phyloP scores from a whole-genome alignment of 53 echinoderm and acorn worm species.

The Paracentrotus lividus region DNA sequence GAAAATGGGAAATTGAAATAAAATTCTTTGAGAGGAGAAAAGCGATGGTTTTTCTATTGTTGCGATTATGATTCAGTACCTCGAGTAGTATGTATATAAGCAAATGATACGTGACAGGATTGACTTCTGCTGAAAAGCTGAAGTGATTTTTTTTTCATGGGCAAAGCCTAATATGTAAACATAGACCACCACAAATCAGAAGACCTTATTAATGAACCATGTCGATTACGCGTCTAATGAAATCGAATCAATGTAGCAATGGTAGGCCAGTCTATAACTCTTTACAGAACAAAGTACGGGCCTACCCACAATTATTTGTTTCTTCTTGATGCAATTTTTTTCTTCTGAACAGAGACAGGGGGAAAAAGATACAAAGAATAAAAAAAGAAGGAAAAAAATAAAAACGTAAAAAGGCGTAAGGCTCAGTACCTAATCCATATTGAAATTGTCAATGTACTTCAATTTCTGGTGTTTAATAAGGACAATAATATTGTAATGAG shows the following conservation, averaged over 20 bases:
- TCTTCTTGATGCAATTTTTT: too few species aligned
- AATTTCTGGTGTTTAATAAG: too few species aligned
- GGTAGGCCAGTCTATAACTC: not conserved
- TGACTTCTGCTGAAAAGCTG: not conserved
- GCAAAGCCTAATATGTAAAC: not conserved
- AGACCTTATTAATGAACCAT: not conserved
- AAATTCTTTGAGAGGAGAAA: conserved; percentile 14
- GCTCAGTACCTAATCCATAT: too few species aligned
- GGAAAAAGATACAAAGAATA: too few species aligned
- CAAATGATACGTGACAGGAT: not conserved
- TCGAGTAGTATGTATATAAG: not conserved
- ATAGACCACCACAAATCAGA: not conserved
- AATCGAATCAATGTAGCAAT: not conserved
- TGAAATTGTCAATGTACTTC: too few species aligned
- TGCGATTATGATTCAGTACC: not conserved
- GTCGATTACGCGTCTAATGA: not conserved
- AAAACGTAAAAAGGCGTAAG: too few species aligned
- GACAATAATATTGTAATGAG: too few species aligned
- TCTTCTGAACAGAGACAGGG: too few species aligned
- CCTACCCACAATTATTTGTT: too few species aligned
- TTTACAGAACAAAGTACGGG: too few species aligned
- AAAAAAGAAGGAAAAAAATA: too few species aligned
- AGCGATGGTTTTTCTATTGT: conserved; percentile 6
- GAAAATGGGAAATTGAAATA: conserved; percentile 20
- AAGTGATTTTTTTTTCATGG: not conserved